Evolutionary conservation across 2,888 invertebrate species (phyloP), one percentile per base, ranked within the genome.

Genomic region (Sminthurides aquaticus): DNA sequence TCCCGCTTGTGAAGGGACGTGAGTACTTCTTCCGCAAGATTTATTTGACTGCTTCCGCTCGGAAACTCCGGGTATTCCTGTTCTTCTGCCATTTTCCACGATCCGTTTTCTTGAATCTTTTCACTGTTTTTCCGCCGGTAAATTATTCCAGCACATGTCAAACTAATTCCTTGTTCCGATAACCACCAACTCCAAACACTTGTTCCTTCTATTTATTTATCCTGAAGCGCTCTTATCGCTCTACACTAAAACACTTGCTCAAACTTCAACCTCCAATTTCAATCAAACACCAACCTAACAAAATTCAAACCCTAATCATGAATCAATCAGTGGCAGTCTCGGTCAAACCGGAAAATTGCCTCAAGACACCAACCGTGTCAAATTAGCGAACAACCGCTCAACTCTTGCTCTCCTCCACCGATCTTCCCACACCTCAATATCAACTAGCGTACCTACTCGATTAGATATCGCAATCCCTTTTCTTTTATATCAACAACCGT

Each of bases 1-100:
- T 62, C 62, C 25, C 66, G 20, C 49, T 66, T 66, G 29, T 66
- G 66, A 2, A 66, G 29, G 1, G 58, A 54, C 15, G 66, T 66
- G 15, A 66, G 27, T 18, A 66, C 66, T 59, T 66, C 66, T 43
- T 58, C 62, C 25, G 58, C 62, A 8, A 66, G n/a, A 55, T 62
- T 57, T 8, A 66, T 59, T 26, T 55, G 54, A 26, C 52, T 52
- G 52, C 52, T 52, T 8, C 15, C 52, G 5, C 20, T 8, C 5
- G 52, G 52, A 20, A 20, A 52, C 22, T 52, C 52, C 52, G 52
- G 52, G 52, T 20, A 52, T 5, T 52, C 52, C 52, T 52, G 52
- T 8, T 52, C 52, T 52, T 52, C 52, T 5, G 52, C 52, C 52
- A 52, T 52, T 18, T 43, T 43, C n/a, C n/a, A n/a, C n/a, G n/a